These are phyloP conservation scores for Schizopygopsis malacanthus DNA, from an alignment of 2,797 vertebrate species.

Conservation along the genomic window DNA sequence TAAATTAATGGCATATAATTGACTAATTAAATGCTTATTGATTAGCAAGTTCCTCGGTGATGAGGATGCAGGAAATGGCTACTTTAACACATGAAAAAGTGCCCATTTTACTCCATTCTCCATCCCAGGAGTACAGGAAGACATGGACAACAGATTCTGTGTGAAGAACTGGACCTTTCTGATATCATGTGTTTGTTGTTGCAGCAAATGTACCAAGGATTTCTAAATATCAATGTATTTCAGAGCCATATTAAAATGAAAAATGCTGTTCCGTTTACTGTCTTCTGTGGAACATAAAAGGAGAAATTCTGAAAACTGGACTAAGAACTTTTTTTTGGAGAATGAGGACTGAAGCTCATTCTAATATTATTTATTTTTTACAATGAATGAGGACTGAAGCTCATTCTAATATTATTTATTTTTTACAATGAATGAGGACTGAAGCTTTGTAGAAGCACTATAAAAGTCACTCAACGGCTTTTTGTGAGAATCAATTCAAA, in stretches of 20 bases:
- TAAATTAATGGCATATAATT: slow-evolving; percentile 80
- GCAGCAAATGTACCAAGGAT: not conserved
- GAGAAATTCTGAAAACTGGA: not conserved
- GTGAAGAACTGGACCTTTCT: slow-evolving; percentile 34
- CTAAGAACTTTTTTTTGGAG: not conserved
- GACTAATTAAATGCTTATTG: slow-evolving; percentile 83
- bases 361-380: not conserved
- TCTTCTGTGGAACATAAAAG: not conserved
- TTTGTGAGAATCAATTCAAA: not conserved
- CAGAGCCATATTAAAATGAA: not conserved
- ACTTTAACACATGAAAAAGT: slow-evolving; percentile 64
- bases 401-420: no score
- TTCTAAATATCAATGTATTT: not conserved
- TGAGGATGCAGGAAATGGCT: slow-evolving; percentile 71
- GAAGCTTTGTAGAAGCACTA: not conserved
- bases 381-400: not conserved
- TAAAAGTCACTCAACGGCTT: not conserved
- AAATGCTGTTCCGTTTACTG: not conserved
- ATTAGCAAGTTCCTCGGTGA: slow-evolving; percentile 74
- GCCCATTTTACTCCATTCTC: slow-evolving; percentile 65
- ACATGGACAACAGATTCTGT: slow-evolving; percentile 53
- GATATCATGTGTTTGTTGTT: slow-evolving; percentile 26
- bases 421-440: slow-evolving; percentile 4
- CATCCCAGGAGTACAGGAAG: slow-evolving; percentile 54
- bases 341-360: not conserved